phyloP scores from a whole-genome alignment of 1,140 invertebrate species.

The Pseudomyrmex flavicornis region DNA sequence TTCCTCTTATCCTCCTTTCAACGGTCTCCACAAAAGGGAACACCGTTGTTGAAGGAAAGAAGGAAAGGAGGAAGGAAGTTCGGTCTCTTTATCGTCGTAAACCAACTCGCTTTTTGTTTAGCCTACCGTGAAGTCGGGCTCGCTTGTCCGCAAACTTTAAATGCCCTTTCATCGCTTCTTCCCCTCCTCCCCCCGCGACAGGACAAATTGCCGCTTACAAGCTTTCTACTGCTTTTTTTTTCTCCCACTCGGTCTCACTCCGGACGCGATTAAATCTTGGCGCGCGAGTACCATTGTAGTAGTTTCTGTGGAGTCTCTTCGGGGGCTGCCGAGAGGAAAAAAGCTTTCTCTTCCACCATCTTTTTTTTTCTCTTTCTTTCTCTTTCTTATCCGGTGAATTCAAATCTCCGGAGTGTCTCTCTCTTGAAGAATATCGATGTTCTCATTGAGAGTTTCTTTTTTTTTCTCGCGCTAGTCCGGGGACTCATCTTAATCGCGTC shows the following conservation, averaged over 20 bases:
- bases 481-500: conserved; percentile 33
- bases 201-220: conserved; percentile 57
- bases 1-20: conserved; percentile 24
- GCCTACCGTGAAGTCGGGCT: conserved; percentile 51
- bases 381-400: conserved; percentile 5
- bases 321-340: not conserved
- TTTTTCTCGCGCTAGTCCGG: not conserved
- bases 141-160: conserved; percentile 61
- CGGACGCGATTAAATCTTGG: conserved; percentile 54
- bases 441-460: conserved; percentile 21
- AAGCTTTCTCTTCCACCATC: not conserved
- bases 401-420: conserved; percentile 26
- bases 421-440: conserved; percentile 42
- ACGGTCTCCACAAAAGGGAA: not conserved
- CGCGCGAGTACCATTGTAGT: conserved; percentile 36
- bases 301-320: not conserved
- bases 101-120: conserved; percentile 55
- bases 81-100: conserved; percentile 28
- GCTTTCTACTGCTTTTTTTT: conserved; percentile 21
- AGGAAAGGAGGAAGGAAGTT: conserved; percentile 35
- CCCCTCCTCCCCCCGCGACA: conserved; percentile 12
- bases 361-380: not conserved
- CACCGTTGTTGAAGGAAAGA: conserved; percentile 9
- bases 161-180: conserved; percentile 60
- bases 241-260: conserved; percentile 30